Evolutionary conservation across 2,113 vertebrate species (phyloP), one percentile per base, ranked within the genome.

Genomic region (Silurus meridionalis): DNA sequence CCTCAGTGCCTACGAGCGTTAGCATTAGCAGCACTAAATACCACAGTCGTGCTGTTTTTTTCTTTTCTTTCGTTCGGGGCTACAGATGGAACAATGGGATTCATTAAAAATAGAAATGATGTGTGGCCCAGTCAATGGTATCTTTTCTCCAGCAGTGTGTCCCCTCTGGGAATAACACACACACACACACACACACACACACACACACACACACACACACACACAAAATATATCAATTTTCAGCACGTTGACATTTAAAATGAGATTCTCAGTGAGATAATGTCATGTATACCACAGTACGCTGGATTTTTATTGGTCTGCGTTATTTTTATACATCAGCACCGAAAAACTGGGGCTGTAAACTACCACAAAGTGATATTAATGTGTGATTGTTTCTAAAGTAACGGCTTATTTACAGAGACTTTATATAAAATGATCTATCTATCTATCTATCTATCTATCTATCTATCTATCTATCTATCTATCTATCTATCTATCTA

Each of bases 61-160:
- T 37, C 58, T 75, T 82, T 75, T 74, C 48, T 66, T 58, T 19
- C 25, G 15, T 61, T 80, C 72, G 71, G 21, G n/a, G 79, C 84
- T 85, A n/a, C 61, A 85, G 80, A 25, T 74, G 60, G 80, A 85
- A 83, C 83, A 50, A 69, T 80, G 89, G 78, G 53, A 90, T 91
- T 94, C 87, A 93, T 93, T 79, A 79, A 28, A 79, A 79, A 58
- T 93, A 93, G 90, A 93, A 91, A 83, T 91, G 75, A 93, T 92
- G 90, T 92, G 85, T 90, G 87, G 88, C 85, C 89, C 80, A 86
- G 88, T 90, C 15, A 57, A 60, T 87, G 75, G 66, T 90, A 91
- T 92, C 91, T 89, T 50, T 63, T 66, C 60, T 72, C 77, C 74
- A 86, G 86, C 87, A 91, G 89, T 85, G 71, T 61, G 53, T 60